Conservation (phyloP, 2,797 vertebrate species). For the Heteromormyrus szaboi region DNA sequence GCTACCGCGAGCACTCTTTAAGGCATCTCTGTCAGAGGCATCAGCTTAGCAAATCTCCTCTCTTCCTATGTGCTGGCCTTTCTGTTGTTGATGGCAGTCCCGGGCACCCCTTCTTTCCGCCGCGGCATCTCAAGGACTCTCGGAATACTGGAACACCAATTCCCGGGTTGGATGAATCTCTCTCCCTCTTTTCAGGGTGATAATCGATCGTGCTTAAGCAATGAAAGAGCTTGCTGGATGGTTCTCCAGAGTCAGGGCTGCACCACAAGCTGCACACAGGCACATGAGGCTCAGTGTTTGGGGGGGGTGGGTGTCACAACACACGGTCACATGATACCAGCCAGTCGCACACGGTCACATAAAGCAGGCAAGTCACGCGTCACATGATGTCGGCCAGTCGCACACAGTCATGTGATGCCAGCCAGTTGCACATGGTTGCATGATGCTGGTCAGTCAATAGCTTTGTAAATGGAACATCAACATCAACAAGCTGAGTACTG, state of each 20-base stretch:
- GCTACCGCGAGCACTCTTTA: conserved; percentile 29
- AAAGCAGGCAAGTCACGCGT: neutral
- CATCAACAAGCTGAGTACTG: neutral
- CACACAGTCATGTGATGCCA: neutral
- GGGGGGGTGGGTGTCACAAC: neutral
- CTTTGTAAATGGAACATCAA: neutral
- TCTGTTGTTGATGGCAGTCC: neutral
- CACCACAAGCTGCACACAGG: neutral
- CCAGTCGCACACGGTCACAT: neutral
- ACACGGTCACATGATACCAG: neutral
- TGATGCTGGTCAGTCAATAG: neutral
- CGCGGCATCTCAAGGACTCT: neutral
- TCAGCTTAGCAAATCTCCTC: neutral
- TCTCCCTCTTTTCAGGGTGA: neutral
- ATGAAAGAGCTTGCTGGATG: neutral
- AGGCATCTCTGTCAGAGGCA: conserved; percentile 17
- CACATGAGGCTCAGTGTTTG: neutral
- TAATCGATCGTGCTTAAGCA: neutral
- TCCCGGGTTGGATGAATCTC: neutral
- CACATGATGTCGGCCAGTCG: neutral
- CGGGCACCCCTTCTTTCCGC: neutral
- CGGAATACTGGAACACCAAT: neutral
- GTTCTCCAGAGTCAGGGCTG: neutral
- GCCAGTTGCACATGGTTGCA: neutral
- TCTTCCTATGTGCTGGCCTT: neutral